Percentiles rank a stretch among this genome's conserved stretches.
Evolutionary conservation across 2,113 vertebrate species (phyloP).

Genomic region (Oenanthe melanoleuca): DNA sequence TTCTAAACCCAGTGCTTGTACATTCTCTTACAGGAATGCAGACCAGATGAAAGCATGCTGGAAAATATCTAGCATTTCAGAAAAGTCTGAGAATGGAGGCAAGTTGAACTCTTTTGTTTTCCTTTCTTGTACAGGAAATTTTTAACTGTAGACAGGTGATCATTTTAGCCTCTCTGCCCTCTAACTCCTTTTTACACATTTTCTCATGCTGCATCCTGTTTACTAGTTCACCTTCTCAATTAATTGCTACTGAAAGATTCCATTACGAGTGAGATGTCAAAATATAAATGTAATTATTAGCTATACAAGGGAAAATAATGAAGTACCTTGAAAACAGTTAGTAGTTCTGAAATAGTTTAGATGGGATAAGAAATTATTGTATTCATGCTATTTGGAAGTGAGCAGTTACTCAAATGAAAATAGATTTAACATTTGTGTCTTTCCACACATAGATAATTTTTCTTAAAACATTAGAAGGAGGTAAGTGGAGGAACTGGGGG

Average conservation of each 20-base stretch:
- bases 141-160: background rate
- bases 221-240: background rate
- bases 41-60: conserved; percentile 96
- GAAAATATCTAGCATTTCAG: conserved; percentile 93
- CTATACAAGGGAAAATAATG: background rate
- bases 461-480: background rate
- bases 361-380: background rate
- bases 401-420: background rate
- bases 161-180: background rate
- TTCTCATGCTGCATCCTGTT: background rate
- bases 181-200: background rate
- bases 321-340: background rate
- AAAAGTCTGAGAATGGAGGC: conserved; percentile 97
- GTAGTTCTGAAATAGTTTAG: background rate
- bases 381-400: background rate
- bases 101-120: conserved; percentile 44
- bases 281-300: background rate
- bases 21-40: conserved; percentile 82
- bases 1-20: background rate
- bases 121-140: background rate
- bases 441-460: background rate
- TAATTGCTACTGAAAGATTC: background rate
- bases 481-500: background rate
- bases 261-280: background rate
- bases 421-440: background rate